Evolutionary conservation across 2,888 invertebrate genomes (phyloP).

Genomic region (Sympetrum striolatum): DNA sequence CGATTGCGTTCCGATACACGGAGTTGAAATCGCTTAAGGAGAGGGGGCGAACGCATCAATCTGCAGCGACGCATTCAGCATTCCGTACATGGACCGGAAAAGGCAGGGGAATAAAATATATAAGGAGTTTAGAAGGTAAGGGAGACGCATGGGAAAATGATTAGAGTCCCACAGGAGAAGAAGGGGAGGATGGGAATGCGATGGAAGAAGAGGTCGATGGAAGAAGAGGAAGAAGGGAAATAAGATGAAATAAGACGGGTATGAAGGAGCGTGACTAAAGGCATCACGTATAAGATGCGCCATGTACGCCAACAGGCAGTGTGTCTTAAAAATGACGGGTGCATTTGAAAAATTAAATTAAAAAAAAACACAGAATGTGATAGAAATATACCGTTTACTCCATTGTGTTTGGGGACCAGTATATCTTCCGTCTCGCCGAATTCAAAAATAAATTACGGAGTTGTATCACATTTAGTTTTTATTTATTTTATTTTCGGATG

Average conservation of each 20-base stretch:
- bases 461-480: too few relatives aligned
- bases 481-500: too few relatives aligned
- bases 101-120: background rate
- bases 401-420: too few relatives aligned
- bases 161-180: background rate
- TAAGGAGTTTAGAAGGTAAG: background rate
- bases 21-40: background rate
- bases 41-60: background rate
- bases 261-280: background rate
- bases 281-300: background rate
- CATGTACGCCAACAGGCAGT: too few relatives aligned
- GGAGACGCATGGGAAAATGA: background rate
- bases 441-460: too few relatives aligned
- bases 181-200: background rate
- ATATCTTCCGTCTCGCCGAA: too few relatives aligned
- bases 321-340: too few relatives aligned
- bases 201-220: background rate
- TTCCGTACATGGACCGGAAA: background rate
- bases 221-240: background rate
- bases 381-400: too few relatives aligned
- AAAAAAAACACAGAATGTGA: too few relatives aligned
- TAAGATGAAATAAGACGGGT: background rate
- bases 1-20: background rate
- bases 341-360: too few relatives aligned
- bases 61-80: background rate